phyloP scores from a whole-genome alignment of 2,113 vertebrate species.

The Daubentonia madagascariensis region DNA sequence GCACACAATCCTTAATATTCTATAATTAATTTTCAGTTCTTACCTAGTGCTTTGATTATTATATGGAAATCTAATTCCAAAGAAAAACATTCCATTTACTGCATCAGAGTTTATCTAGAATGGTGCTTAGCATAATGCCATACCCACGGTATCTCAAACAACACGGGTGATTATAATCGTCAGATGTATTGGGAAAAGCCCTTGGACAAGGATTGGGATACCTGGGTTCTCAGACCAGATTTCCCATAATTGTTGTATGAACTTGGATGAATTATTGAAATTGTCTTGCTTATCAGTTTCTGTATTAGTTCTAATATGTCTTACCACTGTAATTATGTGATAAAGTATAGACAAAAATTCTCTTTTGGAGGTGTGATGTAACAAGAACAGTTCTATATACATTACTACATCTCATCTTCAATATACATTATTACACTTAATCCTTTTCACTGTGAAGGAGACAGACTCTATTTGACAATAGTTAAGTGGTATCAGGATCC shows the following conservation, averaged over 20 bases:
- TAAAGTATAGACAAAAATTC: not conserved
- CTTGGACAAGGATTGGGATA: not conserved
- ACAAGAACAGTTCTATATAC: not conserved
- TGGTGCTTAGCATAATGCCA: not conserved
- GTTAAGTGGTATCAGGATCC: not conserved
- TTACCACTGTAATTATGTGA: not conserved
- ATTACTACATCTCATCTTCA: not conserved
- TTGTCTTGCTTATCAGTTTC: not conserved
- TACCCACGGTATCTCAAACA: not conserved
- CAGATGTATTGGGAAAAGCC: not conserved
- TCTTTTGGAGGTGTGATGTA: not conserved
- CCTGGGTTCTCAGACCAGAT: not conserved
- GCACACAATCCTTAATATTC: not conserved
- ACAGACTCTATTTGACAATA: not conserved
- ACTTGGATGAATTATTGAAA: not conserved
- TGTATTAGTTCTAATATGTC: not conserved
- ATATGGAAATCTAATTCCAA: not conserved
- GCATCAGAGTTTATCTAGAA: not conserved
- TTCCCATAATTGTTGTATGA: not conserved
- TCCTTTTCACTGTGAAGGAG: not conserved
- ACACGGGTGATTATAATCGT: not conserved
- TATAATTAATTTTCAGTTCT: not conserved
- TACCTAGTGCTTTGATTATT: not conserved
- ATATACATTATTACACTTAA: not conserved
- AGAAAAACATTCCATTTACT: not conserved